phyloP scores from a whole-genome alignment of 2,797 vertebrate species.

The Propithecus perrieri region DNA sequence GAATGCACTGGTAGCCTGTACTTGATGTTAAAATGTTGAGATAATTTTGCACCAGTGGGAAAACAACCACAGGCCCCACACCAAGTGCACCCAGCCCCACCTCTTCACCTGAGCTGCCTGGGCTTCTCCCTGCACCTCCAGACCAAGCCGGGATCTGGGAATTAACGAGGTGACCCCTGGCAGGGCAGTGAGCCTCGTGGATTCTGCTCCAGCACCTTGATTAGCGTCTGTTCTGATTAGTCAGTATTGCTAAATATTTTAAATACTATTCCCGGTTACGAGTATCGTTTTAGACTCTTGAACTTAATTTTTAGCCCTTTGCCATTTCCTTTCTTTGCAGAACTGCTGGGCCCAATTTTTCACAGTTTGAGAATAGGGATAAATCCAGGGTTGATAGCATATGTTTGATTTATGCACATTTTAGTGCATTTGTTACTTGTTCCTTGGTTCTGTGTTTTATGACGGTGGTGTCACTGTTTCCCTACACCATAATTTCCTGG shows the following conservation, averaged over 20 bases:
- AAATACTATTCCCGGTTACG: not conserved
- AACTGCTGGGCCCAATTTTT: slow-evolving; percentile 40
- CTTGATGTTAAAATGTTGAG: not conserved
- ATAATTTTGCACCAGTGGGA: not conserved
- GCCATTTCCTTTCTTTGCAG: slow-evolving; percentile 32
- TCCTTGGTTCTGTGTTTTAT: slow-evolving; percentile 73
- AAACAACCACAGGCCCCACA: not conserved
- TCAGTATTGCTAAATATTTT: not conserved
- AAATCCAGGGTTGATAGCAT: slow-evolving; percentile 62
- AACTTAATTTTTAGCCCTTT: slow-evolving; percentile 45
- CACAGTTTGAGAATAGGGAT: slow-evolving; percentile 59
- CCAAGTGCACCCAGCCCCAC: too few species aligned
- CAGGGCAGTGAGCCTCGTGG: not conserved
- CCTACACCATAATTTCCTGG: slow-evolving; percentile 85
- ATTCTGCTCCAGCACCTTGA: not conserved
- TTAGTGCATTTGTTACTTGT: slow-evolving; percentile 74
- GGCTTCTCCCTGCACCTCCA: not conserved
- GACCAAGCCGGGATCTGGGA: not conserved
- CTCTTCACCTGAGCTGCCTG: not conserved
- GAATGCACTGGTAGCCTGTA: not conserved
- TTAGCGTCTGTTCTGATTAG: not conserved
- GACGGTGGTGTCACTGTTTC: slow-evolving; percentile 81
- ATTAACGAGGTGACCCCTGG: not conserved
- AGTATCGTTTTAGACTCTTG: not conserved
- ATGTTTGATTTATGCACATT: slow-evolving; percentile 75